These are phyloP conservation scores for Opisthocomus hoazin DNA, from an alignment of 2,113 vertebrate genomes.

Conservation along the genomic window DNA sequence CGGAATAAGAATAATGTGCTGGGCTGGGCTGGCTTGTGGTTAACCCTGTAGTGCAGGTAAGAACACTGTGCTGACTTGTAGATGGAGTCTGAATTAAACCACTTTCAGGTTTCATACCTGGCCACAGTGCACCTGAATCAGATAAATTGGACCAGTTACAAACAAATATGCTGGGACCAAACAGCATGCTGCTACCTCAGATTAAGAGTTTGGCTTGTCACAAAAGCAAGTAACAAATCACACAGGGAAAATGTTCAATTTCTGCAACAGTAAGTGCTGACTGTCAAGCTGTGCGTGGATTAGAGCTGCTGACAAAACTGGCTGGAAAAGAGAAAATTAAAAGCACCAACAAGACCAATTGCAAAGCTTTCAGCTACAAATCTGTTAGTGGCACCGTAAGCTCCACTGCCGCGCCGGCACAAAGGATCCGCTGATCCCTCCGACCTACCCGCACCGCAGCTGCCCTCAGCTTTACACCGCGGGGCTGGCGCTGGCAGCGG, in stretches of 20 bases:
- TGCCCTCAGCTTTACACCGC: background rate
- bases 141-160: conserved; percentile 82
- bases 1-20: conserved; percentile 96
- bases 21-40: conserved; percentile 90
- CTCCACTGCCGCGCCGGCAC: background rate
- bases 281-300: background rate
- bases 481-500: background rate
- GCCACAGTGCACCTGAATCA: conserved; percentile 96
- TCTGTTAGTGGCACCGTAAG: background rate
- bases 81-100: conserved; percentile 92
- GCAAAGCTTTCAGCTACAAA: background rate
- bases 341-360: background rate
- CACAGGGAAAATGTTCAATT: background rate
- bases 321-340: conserved; percentile 46
- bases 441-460: background rate
- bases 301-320: conserved; percentile 23
- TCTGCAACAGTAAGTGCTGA: background rate
- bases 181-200: conserved; percentile 58
- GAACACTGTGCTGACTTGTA: conserved; percentile 94
- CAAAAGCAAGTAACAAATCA: conserved; percentile 25
- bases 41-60: conserved; percentile 96
- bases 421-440: background rate
- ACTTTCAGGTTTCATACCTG: conserved; percentile 97
- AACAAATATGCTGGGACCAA: conserved; percentile 66
- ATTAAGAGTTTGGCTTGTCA: background rate